These are phyloP conservation scores for Otocyon megalotis DNA, from an alignment of 2,113 vertebrate species.

Conservation along the genomic window DNA sequence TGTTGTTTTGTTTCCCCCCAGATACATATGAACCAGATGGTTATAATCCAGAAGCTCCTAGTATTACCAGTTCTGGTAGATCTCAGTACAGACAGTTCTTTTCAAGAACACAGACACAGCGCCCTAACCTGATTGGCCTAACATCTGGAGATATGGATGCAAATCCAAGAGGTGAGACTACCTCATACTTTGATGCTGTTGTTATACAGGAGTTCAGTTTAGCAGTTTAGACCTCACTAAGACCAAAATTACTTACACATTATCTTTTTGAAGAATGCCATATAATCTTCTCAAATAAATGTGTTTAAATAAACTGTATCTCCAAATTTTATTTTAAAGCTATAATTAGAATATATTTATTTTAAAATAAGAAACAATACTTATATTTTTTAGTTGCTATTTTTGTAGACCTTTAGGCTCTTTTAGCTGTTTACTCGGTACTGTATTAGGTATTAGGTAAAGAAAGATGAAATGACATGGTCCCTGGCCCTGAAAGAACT, in stretches of 20 bases:
- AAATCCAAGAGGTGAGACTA: slow-evolving; percentile 93
- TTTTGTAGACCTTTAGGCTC: neutral
- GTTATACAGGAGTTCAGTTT: slow-evolving; percentile 56
- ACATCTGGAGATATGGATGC: slow-evolving; percentile 95
- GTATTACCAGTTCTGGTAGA: slow-evolving; percentile 95
- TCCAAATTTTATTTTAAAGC: slow-evolving; percentile 60
- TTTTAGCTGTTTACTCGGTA: neutral
- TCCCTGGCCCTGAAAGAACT: neutral
- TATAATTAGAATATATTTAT: slow-evolving; percentile 33
- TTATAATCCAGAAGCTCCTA: slow-evolving; percentile 99
- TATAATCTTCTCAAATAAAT: neutral
- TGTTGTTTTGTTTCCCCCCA: slow-evolving; percentile 83
- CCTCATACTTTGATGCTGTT: slow-evolving; percentile 66
- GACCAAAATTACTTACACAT: neutral
- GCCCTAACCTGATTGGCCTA: slow-evolving; percentile 97
- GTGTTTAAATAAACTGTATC: slow-evolving; percentile 43
- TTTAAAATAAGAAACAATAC: slow-evolving; percentile 7
- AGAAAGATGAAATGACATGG: slow-evolving; percentile 9
- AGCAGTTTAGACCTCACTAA: slow-evolving; percentile 5
- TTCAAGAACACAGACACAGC: slow-evolving; percentile 96
- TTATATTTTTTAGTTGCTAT: neutral
- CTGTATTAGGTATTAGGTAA: neutral
- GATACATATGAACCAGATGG: slow-evolving; percentile 98
- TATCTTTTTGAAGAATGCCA: slow-evolving; percentile 14
- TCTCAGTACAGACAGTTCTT: slow-evolving; percentile 97